These are phyloP conservation scores for Coregonus ussuriensis DNA, from an alignment of 2,797 vertebrate genomes.

Conservation along the genomic window DNA sequence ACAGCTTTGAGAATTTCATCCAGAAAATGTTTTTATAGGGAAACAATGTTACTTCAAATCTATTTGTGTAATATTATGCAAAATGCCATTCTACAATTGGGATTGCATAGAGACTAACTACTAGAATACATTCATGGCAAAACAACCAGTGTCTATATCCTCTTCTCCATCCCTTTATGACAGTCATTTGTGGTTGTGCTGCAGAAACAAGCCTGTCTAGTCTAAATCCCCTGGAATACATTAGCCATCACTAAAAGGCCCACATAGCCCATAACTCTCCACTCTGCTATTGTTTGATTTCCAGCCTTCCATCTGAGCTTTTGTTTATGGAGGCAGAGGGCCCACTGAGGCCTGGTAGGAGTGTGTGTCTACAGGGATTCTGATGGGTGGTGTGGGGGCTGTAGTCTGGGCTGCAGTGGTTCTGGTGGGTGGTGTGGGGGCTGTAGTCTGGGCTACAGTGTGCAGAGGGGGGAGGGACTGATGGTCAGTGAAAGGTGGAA, in stretches of 20 bases:
- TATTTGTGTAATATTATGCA: not conserved
- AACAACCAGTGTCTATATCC: not conserved
- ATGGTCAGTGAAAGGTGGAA: not conserved
- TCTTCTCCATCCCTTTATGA: not conserved
- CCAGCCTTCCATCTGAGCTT: not conserved
- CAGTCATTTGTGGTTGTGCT: not conserved
- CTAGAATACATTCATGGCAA: not conserved
- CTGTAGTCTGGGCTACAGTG: not conserved
- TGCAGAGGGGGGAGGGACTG: not conserved
- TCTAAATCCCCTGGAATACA: slow-evolving; percentile 8
- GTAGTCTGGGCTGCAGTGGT: not conserved
- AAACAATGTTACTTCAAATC: not conserved
- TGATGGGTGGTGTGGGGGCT: not conserved
- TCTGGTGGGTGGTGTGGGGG: not conserved
- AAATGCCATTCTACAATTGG: not conserved
- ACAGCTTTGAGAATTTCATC: not conserved
- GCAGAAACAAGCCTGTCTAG: not conserved
- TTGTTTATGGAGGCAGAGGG: slow-evolving; percentile 6
- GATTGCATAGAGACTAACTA: not conserved
- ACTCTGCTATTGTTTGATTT: slow-evolving; percentile 2
- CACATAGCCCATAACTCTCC: not conserved
- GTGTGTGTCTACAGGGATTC: not conserved
- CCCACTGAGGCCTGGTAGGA: not conserved
- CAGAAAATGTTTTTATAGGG: not conserved
- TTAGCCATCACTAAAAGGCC: not conserved